Conservation (phyloP, 2,888 invertebrate genomes). For the Napeogenes sylphis region DNA sequence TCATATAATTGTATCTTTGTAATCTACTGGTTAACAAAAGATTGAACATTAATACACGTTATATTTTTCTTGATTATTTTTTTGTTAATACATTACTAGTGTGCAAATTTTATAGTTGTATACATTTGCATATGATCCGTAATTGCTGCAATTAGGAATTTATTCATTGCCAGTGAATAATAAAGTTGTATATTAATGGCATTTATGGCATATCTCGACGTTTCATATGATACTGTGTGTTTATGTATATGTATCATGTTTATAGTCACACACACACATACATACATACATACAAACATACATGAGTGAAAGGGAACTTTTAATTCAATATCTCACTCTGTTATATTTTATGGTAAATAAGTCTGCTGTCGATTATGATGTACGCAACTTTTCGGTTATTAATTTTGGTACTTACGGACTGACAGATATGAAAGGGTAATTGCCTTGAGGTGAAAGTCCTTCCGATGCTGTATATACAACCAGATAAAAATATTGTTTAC, state of each 20-base stretch:
- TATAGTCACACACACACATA: too few relatives aligned
- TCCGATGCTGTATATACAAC: conserved; percentile 32
- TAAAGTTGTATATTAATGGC: conserved; percentile 30
- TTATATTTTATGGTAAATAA: neutral
- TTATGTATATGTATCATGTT: too few relatives aligned
- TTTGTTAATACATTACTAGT: neutral
- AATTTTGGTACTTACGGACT: conserved; percentile 27
- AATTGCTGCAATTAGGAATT: conserved; percentile 34
- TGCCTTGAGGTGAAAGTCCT: conserved; percentile 59
- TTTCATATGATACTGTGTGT: neutral
- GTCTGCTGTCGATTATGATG: conserved; percentile 18
- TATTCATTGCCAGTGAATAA: conserved; percentile 31
- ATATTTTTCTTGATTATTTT: too few relatives aligned
- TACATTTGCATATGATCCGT: conserved; percentile 19
- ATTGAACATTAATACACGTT: too few relatives aligned
- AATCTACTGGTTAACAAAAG: too few relatives aligned
- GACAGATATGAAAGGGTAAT: conserved; percentile 50
- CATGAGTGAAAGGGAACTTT: neutral
- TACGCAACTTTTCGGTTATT: conserved; percentile 8
- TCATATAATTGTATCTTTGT: too few relatives aligned
- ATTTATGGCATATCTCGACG: conserved; percentile 7
- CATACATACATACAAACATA: too few relatives aligned
- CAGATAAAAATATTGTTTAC: conserved; percentile 27
- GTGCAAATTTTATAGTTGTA: neutral
- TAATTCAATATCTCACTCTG: conserved; percentile 2